Conservation (phyloP, 1,140 invertebrate species). For the Scaptomyza pallida region DNA sequence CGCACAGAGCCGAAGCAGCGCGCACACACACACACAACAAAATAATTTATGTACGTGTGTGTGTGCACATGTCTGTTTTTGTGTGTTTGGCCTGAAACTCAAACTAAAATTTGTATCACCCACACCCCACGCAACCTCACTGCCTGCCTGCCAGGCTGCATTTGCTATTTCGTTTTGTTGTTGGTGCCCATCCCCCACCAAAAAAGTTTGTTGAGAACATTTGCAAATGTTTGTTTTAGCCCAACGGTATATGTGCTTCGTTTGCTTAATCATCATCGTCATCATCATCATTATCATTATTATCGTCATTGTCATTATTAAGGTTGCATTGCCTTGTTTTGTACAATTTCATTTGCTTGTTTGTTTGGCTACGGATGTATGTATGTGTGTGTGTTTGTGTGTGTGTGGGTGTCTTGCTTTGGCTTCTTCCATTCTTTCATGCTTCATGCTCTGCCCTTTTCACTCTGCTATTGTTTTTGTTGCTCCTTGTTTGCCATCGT, state of each 20-base stretch:
- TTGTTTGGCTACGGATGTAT: slow-evolving; percentile 9
- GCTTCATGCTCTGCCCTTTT: slow-evolving; percentile 25
- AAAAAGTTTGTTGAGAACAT: slow-evolving; percentile 81
- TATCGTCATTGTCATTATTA: slow-evolving; percentile 29
- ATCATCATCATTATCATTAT: slow-evolving; percentile 23
- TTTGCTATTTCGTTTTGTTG: slow-evolving; percentile 55
- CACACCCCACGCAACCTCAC: background rate
- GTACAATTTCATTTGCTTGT: slow-evolving; percentile 47
- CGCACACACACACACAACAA: slow-evolving; percentile 24
- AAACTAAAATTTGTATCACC: slow-evolving; percentile 11
- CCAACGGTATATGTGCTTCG: slow-evolving; percentile 72
- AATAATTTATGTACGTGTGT: slow-evolving; percentile 4
- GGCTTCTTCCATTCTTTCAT: slow-evolving; percentile 55
- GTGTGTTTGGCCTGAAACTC: slow-evolving; percentile 59
- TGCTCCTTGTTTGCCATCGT: slow-evolving; percentile 66
- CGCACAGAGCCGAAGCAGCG: slow-evolving; percentile 48
- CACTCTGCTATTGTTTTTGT: slow-evolving; percentile 47
- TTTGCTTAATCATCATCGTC: slow-evolving; percentile 61
- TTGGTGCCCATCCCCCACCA: no score
- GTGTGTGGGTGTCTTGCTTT: slow-evolving; percentile 53
- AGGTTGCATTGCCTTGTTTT: slow-evolving; percentile 47
- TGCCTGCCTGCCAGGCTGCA: slow-evolving; percentile 41
- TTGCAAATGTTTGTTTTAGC: slow-evolving; percentile 81
- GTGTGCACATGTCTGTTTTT: slow-evolving; percentile 30
- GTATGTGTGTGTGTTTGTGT: slow-evolving; percentile 7